phyloP scores from a whole-genome alignment of 2,888 invertebrate species.

The Mellilla xanthometata region DNA sequence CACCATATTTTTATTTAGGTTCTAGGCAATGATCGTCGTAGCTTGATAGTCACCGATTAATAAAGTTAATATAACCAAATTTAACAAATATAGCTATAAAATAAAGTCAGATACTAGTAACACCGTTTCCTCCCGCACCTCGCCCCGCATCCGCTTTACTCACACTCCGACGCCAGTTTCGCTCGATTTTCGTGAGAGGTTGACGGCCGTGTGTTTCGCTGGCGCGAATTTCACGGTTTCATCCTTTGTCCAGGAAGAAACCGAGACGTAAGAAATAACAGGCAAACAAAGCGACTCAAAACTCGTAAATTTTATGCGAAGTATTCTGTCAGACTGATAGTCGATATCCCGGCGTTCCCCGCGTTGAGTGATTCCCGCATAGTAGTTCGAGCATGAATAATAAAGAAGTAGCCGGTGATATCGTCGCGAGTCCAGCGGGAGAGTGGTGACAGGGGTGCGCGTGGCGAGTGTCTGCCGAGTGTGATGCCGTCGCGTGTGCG shows the following conservation, averaged over 20 bases:
- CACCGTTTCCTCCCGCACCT: constrained; percentile 33
- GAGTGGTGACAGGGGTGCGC: constrained; percentile 63
- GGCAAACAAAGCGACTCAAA: constrained; percentile 20
- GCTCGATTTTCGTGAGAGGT: constrained; percentile 69
- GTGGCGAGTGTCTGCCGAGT: constrained; percentile 52
- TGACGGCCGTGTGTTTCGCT: constrained; percentile 50
- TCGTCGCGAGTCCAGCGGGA: constrained; percentile 66
- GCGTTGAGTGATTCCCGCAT: constrained; percentile 74
- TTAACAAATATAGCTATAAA: background rate
- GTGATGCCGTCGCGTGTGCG: constrained; percentile 70
- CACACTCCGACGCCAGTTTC: constrained; percentile 64
- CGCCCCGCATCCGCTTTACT: constrained; percentile 41
- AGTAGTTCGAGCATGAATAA: constrained; percentile 79
- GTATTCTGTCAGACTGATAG: constrained; percentile 51
- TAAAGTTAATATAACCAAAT: too few species aligned
- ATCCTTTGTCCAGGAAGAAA: constrained; percentile 75
- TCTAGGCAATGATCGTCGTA: too few species aligned
- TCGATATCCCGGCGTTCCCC: constrained; percentile 51
- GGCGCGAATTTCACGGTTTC: constrained; percentile 60
- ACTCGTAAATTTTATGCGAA: constrained; percentile 30
- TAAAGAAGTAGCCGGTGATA: constrained; percentile 77
- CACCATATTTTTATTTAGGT: too few species aligned
- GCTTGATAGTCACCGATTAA: too few species aligned
- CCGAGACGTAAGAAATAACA: constrained; percentile 41
- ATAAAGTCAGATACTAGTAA: constrained; percentile 29